A percentile compares a stretch with the other conserved stretches of the same genome.
Conservation (phyloP, 1,140 invertebrate genomes). For the Diabrotica undecimpunctata region DNA sequence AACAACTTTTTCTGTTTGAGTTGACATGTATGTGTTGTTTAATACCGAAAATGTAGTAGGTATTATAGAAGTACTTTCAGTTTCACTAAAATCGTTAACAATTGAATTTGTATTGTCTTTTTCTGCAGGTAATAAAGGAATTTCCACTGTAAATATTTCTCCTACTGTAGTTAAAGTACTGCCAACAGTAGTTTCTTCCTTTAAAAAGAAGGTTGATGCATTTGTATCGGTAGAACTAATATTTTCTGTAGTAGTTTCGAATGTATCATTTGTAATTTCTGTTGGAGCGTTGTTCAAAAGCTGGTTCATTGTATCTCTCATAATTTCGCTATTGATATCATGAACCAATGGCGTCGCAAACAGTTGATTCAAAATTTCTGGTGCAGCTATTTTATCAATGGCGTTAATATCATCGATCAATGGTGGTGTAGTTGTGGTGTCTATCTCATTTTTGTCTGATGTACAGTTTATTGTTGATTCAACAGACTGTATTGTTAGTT, state of each 20-base stretch:
- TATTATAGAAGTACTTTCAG: no score
- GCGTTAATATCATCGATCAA: not conserved
- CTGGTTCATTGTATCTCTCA: not conserved
- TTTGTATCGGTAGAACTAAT: no score
- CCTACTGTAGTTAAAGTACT: no score
- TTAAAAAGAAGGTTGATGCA: no score
- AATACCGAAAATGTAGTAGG: no score
- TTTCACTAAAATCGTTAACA: no score
- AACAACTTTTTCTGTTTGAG: no score
- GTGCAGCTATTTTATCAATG: not conserved
- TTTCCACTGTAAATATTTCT: no score
- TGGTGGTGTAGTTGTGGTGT: not conserved
- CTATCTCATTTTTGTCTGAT: not conserved
- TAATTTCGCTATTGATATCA: not conserved
- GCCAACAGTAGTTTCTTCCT: no score
- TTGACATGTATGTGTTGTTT: no score
- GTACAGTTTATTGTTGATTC: not conserved
- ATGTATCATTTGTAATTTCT: not conserved
- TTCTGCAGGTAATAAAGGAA: no score
- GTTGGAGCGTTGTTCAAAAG: not conserved
- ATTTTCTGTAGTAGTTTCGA: not conserved
- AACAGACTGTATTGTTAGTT: not conserved
- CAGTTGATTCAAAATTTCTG: conserved; percentile 6
- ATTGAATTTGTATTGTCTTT: no score
- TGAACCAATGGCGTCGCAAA: not conserved